Base-by-base conservation (phyloP, 2,113 vertebrate genomes). In the Cryptotis parvus region DNA sequence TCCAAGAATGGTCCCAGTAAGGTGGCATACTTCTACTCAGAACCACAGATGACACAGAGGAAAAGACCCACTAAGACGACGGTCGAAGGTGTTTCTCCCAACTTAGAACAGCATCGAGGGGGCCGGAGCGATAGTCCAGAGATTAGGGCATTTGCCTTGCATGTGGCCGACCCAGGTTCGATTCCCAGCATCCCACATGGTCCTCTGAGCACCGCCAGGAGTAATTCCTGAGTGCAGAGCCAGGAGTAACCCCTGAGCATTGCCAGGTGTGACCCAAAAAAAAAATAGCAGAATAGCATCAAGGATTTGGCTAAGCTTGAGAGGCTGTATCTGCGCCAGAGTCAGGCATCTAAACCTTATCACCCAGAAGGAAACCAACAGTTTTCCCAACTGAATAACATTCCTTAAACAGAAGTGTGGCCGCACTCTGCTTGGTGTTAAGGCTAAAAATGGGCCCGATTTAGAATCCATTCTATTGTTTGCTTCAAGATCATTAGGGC, bases 231-330 rank as follows among this genome's bases (percentile, higher is more conserved):
- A n/a, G n/a, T n/a, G n/a, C n/a, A n/a, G n/a, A n/a, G n/a, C n/a
- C n/a, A n/a, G n/a, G n/a, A n/a, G n/a, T n/a, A n/a, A n/a, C n/a
- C n/a, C n/a, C n/a, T n/a, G n/a, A n/a, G n/a, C n/a, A n/a, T n/a
- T n/a, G n/a, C n/a, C n/a, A n/a, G n/a, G n/a, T n/a, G n/a, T n/a
- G n/a, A n/a, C n/a, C n/a, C n/a, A n/a, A n/a, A n/a, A n/a, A n/a
- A n/a, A n/a, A n/a, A n/a, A n/a, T n/a, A n/a, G n/a, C n/a, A 87
- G 49, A 69, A 39, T 41, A 83, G 63, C 37, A 41, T 9, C 27
- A 4, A 52, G 75, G 61, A 58, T 65, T 58, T 85, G 75, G 55
- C 70, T 88, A 79, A 94, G 65, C 37, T 78, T 33, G 61, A 76
- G 73, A 75, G n/a, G 26, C 20, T 4, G 29, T 15, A 52, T 31